Evolutionary conservation across 2,113 vertebrate genomes (phyloP), one percentile per base, ranked within the genome.

Genomic region (Cariama cristata): DNA sequence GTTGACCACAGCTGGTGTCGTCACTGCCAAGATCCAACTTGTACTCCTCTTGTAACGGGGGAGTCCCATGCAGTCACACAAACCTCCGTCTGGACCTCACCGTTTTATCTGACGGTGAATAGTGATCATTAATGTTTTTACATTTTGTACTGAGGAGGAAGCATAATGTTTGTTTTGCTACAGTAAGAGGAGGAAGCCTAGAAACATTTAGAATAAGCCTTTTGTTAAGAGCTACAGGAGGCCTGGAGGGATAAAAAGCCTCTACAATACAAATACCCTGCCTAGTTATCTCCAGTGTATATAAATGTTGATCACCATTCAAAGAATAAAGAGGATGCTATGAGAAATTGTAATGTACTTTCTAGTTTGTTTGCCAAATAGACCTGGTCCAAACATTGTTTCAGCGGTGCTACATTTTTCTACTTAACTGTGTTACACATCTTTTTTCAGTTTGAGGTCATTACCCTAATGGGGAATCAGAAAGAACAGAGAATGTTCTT

Each of bases 401-500:
- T 82, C 49, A 35, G 12, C 2, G 0, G 10, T 62, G 49, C 53
- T 62, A 20, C 17, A 8, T 87, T 91, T 94, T 96, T 91, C 35
- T 82, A 18, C 40, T 53, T 49, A 22, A 18, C 50, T n/a, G 16
- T 38, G 13, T 59, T 86, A 68, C 4, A 3, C 52, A 32, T 75
- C 5, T 63, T 85, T 81, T 88, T 91, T 74, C 83, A 42, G 8
- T 81, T 93, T 84, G 40, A 79, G 35, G 32, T 91, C 35, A 49
- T 92, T 95, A 64, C 9, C 28, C 14, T 68, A 23, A 27, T 50
- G 33, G 17, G 3, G 21, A 91, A 56, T 89, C 24, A 49, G 38
- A 91, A 86, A 79, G 47, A 95, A 50, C 15, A 91, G 44, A 64
- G 35, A 75, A 81, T 53, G 14, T 60, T 92, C 42, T 62, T 60